Evolutionary conservation across 2,888 invertebrate genomes (phyloP).

Genomic region (Noctua pronuba): DNA sequence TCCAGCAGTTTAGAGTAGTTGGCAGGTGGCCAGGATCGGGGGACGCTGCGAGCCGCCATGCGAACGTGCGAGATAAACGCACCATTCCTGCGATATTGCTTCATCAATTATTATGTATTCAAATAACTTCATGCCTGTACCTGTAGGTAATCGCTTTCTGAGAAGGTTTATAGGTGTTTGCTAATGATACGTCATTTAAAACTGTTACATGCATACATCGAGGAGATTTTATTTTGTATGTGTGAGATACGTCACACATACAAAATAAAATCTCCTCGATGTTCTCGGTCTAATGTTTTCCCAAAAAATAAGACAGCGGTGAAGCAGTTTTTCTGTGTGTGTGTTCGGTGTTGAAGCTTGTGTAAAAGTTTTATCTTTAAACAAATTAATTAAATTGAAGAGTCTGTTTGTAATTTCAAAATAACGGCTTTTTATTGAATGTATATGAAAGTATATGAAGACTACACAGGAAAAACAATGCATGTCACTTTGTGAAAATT

Average conservation of each 20-base stretch:
- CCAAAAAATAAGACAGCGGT: neutral
- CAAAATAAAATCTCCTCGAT: too few species aligned
- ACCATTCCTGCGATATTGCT: constrained; percentile 46
- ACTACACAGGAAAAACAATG: too few species aligned
- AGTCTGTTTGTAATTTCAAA: too few species aligned
- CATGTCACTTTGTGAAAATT: too few species aligned
- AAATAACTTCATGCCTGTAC: constrained; percentile 16
- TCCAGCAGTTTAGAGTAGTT: constrained; percentile 54
- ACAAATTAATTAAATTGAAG: neutral
- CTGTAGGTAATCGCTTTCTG: constrained; percentile 2
- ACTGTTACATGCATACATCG: neutral
- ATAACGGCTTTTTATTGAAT: too few species aligned
- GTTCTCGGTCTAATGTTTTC: neutral
- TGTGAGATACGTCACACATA: too few species aligned
- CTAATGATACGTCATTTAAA: neutral
- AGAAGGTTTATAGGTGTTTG: neutral
- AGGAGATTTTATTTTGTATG: too few species aligned
- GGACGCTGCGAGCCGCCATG: constrained; percentile 11
- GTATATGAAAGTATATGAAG: neutral
- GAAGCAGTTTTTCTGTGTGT: neutral
- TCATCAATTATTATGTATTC: constrained; percentile 45
- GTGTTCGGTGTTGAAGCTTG: neutral
- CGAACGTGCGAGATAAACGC: constrained; percentile 17
- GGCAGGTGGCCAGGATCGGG: constrained; percentile 48
- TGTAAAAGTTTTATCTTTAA: neutral